Evolutionary conservation across 2,888 invertebrate species (phyloP), one percentile per base, ranked within the genome.

Genomic region (Pseudococcus jackbeardsleyi): DNA sequence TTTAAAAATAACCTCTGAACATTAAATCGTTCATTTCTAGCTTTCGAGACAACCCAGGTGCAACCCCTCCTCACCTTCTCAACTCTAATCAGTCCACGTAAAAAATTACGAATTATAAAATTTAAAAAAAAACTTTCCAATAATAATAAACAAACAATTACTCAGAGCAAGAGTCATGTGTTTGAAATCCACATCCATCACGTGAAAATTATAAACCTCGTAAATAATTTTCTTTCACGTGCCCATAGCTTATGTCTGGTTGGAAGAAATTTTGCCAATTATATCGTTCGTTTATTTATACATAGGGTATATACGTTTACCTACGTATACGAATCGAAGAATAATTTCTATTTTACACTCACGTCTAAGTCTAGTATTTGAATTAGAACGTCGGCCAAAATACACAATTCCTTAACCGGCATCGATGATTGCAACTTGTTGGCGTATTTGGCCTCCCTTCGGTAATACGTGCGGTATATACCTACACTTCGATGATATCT

Each of bases 381-480:
- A 33, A 33, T 42, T 39, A 42, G 79, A 46, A 33, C 26, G 26
- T 33, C 26, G 26, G 26, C 26, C 79, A 79, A 79, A 79, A 79
- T 79, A 79, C 79, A 79, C 79, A 79, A 79, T 79, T 79, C 79
- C 46, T 79, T 79, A 42, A 79, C 42, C 11, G 79, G 79, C 39
- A 79, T 79, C 79, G 46, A 79, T 79, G 79, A 46, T 33, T 42
- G 42, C 79, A 79, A 79, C 26, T 33, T 33, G 26, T 33, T 33
- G 26, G 26, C 26, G 26, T 33, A 33, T 33, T 79, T n/a, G 46
- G 42, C 79, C 19, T n/a, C 11, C 26, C 26, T 33, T 33, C 26
- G 26, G 1, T 33, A 1, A 33, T 33, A 33, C 26, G 26, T 33
- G 3, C 26, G 26, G 3, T 3, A 3, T 33, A 33, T 33, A 59